Base-by-base conservation (phyloP, 2,113 vertebrate genomes). In the Aegotheles bennettii region DNA sequence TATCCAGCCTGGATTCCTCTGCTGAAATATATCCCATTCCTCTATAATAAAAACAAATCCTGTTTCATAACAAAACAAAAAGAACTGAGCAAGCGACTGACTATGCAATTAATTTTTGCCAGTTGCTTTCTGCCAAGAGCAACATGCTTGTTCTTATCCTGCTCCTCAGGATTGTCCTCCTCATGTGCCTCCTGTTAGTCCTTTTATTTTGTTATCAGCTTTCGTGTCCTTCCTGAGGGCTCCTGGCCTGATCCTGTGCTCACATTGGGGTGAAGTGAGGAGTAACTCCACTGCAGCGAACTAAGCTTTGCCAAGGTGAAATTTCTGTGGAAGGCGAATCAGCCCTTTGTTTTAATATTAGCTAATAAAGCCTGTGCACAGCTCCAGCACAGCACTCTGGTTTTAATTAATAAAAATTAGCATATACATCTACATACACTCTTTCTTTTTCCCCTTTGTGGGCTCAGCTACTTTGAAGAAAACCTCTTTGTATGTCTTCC, bases 391-490 rank as follows among this genome's bases (percentile, higher is more conserved):
- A 68, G 74, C 23, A 8, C 70, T 95, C 87, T 91, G 81, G 47
- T 61, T 95, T 97, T 96, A 95, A 97, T 96, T 96, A 97, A 78
- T 96, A 81, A 76, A 36, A 91, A 95, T 97, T 95, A 97, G 74
- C 93, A 96, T 96, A 89, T 38, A 51, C 69, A 84, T 88, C 86
- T 94, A 92, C 68, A 69, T 71, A 36, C 25, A 24, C 48, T 74
- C 11, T 87, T 60, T 70, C 61, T 73, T 51, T 3, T 50, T 8
- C 24, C 45, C 53, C 47, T 95, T 87, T 90, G 86, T 0, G 31
- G 85, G 20, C 47, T 87, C 29, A 56, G 69, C 53, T 71, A 28
- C 93, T 96, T 97, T 97, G 94, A 97, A 95, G 93, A 84, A 94
- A 97, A 75, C 74, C 77, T 89, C 89, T 89, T 95, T 89, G 47